Conservation (phyloP, 53 echinoderm and acorn worm genomes). For the Echinarachnius parma region DNA sequence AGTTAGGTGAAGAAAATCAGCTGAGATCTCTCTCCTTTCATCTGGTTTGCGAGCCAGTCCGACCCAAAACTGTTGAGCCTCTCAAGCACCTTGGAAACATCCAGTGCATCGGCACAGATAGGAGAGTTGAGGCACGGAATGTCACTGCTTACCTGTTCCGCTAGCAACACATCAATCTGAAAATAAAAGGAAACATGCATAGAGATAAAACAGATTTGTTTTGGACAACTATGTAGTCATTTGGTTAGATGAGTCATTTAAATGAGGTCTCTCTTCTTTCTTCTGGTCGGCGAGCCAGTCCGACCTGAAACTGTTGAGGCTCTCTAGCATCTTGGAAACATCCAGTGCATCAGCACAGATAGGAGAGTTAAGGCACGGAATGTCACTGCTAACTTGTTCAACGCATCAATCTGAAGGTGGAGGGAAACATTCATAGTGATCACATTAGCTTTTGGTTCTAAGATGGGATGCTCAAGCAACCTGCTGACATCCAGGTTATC, state of each 20-base stretch:
- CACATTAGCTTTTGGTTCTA: too few species aligned
- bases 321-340: constrained; percentile 39
- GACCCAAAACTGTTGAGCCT: constrained; percentile 32
- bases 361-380: constrained; percentile 35
- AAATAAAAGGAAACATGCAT: too few species aligned
- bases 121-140: constrained; percentile 37
- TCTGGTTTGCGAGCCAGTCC: constrained; percentile 33
- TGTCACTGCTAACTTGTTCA: too few species aligned
- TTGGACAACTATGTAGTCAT: too few species aligned
- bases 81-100: constrained; percentile 43
- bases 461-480: too few species aligned
- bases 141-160: constrained; percentile 4
- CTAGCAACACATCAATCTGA: constrained; percentile 35
- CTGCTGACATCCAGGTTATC: too few species aligned
- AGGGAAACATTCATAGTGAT: too few species aligned
- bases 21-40: neutral
- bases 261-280: neutral
- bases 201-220: too few species aligned
- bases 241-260: too few species aligned
- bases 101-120: constrained; percentile 32
- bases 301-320: constrained; percentile 26
- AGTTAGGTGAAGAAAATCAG: too few species aligned
- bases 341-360: constrained; percentile 39
- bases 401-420: too few species aligned
- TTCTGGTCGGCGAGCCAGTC: constrained; percentile 37